Conservation (phyloP, 2,888 invertebrate species). For the Idaea biselata region DNA sequence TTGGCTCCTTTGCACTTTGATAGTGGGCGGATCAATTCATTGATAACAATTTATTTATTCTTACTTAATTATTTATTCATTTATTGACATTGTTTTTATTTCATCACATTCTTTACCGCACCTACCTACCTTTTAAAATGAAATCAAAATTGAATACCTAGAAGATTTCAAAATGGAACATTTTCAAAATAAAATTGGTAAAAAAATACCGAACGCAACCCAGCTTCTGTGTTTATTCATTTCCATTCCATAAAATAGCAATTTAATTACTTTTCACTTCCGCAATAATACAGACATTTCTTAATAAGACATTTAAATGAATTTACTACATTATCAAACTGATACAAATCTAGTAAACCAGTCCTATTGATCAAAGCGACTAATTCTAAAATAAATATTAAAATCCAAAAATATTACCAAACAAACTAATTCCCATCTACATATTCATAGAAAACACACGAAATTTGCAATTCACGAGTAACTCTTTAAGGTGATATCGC, state of each 20-base stretch:
- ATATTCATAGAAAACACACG: slow-evolving; percentile 20
- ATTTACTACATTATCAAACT: neutral
- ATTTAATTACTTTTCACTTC: neutral
- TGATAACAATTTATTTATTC: too few species aligned
- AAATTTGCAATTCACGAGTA: slow-evolving; percentile 54
- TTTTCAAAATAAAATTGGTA: neutral
- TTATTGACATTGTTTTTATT: too few species aligned
- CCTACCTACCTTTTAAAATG: too few species aligned
- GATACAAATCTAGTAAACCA: neutral
- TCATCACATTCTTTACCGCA: too few species aligned
- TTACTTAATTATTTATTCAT: too few species aligned
- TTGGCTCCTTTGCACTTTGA: too few species aligned
- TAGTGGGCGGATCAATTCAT: too few species aligned
- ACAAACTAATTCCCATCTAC: slow-evolving; percentile 17
- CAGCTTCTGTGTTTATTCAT: neutral
- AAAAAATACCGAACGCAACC: neutral
- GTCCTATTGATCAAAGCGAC: neutral
- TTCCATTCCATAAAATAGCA: neutral
- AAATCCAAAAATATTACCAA: neutral
- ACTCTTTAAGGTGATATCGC: slow-evolving; percentile 66
- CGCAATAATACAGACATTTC: neutral
- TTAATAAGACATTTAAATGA: neutral
- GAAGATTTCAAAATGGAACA: too few species aligned
- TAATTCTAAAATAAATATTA: neutral
- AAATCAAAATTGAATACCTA: too few species aligned